Evolutionary conservation across 2,113 vertebrate species (phyloP).

Genomic region (Panthera tigris): DNA sequence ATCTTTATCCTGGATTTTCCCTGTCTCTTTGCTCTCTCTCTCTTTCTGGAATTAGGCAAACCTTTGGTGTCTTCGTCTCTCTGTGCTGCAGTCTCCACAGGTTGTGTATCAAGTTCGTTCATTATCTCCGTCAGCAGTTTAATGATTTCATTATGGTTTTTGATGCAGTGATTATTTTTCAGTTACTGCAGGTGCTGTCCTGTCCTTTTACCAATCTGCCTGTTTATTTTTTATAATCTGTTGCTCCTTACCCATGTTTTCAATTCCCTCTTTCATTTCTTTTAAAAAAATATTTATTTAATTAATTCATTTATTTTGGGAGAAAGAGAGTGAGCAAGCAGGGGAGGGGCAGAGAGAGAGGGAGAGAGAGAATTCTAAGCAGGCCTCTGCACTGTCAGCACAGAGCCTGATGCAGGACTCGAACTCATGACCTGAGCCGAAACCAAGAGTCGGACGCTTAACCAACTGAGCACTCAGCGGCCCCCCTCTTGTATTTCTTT

Average conservation of each 20-base stretch:
- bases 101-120: not conserved
- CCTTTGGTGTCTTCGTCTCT: not conserved
- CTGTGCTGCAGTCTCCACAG: not conserved
- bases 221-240: not conserved
- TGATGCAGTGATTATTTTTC: not conserved
- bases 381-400: too few relatives aligned
- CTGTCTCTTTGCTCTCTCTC: not conserved
- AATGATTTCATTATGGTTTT: not conserved
- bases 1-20: not conserved
- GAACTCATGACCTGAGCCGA: too few relatives aligned
- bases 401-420: too few relatives aligned
- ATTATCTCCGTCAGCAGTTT: not conserved
- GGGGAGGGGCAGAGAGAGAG: too few relatives aligned
- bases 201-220: not conserved
- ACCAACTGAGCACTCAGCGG: too few relatives aligned
- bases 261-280: not conserved
- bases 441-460: too few relatives aligned
- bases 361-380: too few relatives aligned
- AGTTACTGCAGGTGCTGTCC: not conserved
- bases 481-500: not conserved
- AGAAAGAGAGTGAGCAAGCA: too few relatives aligned
- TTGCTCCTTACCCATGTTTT: not conserved
- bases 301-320: too few relatives aligned
- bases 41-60: not conserved
- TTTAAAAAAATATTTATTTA: not conserved